Evolutionary conservation across 2,797 vertebrate genomes (phyloP), one percentile per base, ranked within the genome.

Genomic region (Microctenopoma lineatum): DNA sequence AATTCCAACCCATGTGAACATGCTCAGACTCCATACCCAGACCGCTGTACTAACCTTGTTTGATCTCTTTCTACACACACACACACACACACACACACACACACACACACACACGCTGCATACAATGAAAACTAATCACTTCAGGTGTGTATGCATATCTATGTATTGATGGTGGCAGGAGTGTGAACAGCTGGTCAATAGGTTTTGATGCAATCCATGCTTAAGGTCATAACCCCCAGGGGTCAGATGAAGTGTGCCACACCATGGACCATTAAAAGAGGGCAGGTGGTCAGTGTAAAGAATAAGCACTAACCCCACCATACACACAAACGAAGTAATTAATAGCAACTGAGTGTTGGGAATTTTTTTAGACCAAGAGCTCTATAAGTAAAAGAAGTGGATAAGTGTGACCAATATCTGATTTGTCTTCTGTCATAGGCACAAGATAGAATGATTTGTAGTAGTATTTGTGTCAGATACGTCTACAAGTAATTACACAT

Each of bases 181-280:
- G 68, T 18, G 50, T 32, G 65, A 79, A 72, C 77, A 81, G 76
- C 76, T 75, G 77, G 69, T 77, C 70, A 79, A 81, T 77, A 74
- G 83, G 2, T 57, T 44, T 57, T 0, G 11, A 29, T 46, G 55
- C 56, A 3, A 59, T 58, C 54, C n/a, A 2, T 57, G 32, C 54
- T 61, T 60, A 39, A 67, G 76, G 77, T 78, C 63, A 52, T 15
- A 56, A 83, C 78, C 81, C 66, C 54, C 32, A 32, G 36, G 36
- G 68, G 69, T 77, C 66, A 69, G 65, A 74, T 80, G 75, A 86
- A 89, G 81, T 79, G 83, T 90, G 85, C 68, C 68, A 50, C 52
- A 74, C 41, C 64, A 68, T 57, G 26, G 44, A 66, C 18, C 46
- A 34, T 36, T 64, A 45, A 67, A 14, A 25, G 14, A 67, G 34